A percentile compares a stretch with the other conserved stretches of the same genome.
phyloP scores from a whole-genome alignment of 1,140 invertebrate species.

The Drosophila bocqueti region DNA sequence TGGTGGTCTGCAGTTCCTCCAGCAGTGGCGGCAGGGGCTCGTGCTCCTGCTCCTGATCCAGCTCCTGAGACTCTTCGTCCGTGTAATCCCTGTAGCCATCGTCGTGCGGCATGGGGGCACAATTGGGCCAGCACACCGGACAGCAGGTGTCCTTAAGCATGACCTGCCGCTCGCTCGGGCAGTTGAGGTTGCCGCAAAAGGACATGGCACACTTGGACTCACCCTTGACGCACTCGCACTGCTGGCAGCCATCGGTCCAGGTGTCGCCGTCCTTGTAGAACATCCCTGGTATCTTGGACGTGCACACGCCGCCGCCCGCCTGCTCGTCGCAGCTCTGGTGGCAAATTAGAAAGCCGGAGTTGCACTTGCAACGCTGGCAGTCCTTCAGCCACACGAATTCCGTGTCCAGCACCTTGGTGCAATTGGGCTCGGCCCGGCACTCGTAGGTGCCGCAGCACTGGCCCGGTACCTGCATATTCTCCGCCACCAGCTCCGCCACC shows the following conservation, averaged over 20 bases:
- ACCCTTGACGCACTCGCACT: slow-evolving; percentile 72
- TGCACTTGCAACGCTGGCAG: slow-evolving; percentile 72
- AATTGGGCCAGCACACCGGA: slow-evolving; percentile 77
- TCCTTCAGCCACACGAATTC: slow-evolving; percentile 66
- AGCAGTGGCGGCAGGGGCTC: slow-evolving; percentile 14
- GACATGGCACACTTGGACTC: slow-evolving; percentile 70
- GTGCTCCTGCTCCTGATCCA: background rate
- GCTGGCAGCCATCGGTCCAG: slow-evolving; percentile 73
- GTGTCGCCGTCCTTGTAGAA: slow-evolving; percentile 72
- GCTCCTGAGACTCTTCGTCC: slow-evolving; percentile 21
- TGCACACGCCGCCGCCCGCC: slow-evolving; percentile 52
- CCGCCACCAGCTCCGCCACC: slow-evolving; percentile 63
- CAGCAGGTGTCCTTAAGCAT: slow-evolving; percentile 69
- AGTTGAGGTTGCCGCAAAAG: slow-evolving; percentile 65
- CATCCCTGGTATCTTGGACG: slow-evolving; percentile 64
- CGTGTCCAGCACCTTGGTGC: slow-evolving; percentile 62
- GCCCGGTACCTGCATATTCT: slow-evolving; percentile 67
- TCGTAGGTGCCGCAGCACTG: slow-evolving; percentile 74
- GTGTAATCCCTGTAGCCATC: slow-evolving; percentile 40
- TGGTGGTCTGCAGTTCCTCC: background rate
- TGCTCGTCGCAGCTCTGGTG: slow-evolving; percentile 71
- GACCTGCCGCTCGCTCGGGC: slow-evolving; percentile 72
- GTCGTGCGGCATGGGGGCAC: slow-evolving; percentile 65
- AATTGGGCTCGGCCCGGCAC: slow-evolving; percentile 69
- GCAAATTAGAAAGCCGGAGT: slow-evolving; percentile 61